A percentile compares a stretch with the other conserved stretches of the same genome.
phyloP scores from a whole-genome alignment of 2,797 vertebrate genomes.

The Prionace glauca region DNA sequence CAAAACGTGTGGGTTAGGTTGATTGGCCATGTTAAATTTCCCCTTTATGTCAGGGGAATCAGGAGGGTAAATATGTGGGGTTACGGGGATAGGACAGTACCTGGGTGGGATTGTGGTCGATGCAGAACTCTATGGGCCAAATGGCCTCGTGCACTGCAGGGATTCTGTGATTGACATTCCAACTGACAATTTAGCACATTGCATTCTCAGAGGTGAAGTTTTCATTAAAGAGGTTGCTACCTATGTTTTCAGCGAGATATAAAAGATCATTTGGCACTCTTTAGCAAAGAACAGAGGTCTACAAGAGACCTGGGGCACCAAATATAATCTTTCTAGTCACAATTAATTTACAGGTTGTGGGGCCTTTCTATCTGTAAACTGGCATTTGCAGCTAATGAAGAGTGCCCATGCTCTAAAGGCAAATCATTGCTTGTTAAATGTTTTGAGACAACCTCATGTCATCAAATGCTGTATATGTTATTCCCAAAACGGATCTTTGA shows the following conservation, averaged over 20 bases:
- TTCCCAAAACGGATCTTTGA: no score
- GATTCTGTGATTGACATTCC: no score
- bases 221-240: neutral
- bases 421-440: neutral
- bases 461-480: no score
- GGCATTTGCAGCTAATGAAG: neutral
- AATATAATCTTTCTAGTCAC: neutral
- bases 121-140: no score
- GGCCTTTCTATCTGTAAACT: neutral
- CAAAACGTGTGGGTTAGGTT: no score
- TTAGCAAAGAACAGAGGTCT: neutral
- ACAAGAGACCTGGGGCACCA: neutral
- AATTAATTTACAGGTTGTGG: neutral
- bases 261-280: neutral
- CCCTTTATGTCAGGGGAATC: no score
- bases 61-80: no score
- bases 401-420: neutral
- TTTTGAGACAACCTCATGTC: neutral
- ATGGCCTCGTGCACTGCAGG: no score
- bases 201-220: neutral
- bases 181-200: no score
- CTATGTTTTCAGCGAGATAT: neutral
- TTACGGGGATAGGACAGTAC: no score
- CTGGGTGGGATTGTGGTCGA: no score
- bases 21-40: no score